A percentile compares a stretch with the other conserved stretches of the same genome.
Conservation (phyloP, 2,113 vertebrate genomes). For the Morone chrysops region DNA sequence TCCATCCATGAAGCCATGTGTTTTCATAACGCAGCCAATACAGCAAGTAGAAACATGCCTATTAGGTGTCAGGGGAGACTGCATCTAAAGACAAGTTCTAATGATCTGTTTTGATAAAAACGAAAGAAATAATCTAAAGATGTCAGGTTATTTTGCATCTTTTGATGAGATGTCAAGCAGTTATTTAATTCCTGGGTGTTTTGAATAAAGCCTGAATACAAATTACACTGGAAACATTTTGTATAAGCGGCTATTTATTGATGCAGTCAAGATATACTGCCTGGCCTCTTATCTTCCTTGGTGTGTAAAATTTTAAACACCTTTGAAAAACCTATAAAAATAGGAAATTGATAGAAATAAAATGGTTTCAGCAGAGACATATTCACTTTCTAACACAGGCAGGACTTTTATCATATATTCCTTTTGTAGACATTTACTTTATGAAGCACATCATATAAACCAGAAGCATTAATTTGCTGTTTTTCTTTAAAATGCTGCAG, state of each 20-base stretch:
- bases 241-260: not conserved
- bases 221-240: conserved; percentile 10
- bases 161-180: conserved; percentile 25
- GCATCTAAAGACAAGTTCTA: not conserved
- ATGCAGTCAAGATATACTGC: conserved; percentile 9
- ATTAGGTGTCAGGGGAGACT: conserved; percentile 7
- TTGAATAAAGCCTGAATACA: conserved; percentile 7
- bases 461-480: conserved; percentile 32
- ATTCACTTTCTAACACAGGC: not conserved
- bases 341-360: conserved; percentile 5
- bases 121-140: not conserved
- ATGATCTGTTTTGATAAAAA: conserved; percentile 19
- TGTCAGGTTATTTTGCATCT: conserved; percentile 25
- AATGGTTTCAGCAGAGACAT: not conserved
- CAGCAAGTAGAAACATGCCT: conserved; percentile 31
- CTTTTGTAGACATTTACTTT: conserved; percentile 37
- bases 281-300: not conserved
- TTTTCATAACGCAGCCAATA: conserved; percentile 57
- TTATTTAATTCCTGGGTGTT: conserved; percentile 15
- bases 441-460: conserved; percentile 38
- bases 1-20: conserved; percentile 54
- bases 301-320: not conserved
- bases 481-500: conserved; percentile 38
- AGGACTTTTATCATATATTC: conserved; percentile 29
- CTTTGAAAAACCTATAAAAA: conserved; percentile 10